These are phyloP conservation scores for Hipposideros larvatus DNA, from an alignment of 2,797 vertebrate genomes.

Conservation along the genomic window DNA sequence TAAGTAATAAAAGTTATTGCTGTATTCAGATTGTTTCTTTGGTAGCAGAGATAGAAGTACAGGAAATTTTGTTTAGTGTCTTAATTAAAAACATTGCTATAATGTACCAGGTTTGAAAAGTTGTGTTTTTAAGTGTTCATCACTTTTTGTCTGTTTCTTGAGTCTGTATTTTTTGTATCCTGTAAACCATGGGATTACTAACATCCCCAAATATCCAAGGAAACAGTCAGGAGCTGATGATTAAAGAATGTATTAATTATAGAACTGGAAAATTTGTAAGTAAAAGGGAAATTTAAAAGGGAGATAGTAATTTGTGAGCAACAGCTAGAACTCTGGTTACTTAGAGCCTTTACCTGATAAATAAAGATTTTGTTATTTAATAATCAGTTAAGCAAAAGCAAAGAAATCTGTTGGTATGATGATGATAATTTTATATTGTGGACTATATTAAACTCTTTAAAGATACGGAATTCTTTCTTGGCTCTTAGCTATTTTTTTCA, in stretches of 20 bases:
- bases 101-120: neutral
- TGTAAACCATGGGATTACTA: neutral
- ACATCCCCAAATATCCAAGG: neutral
- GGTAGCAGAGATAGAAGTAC: neutral
- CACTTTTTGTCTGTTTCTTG: neutral
- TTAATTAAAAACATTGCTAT: constrained; percentile 36
- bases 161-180: neutral
- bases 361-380: constrained; percentile 50
- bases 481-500: constrained; percentile 13
- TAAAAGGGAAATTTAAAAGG: constrained; percentile 48
- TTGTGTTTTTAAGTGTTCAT: constrained; percentile 5
- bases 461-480: neutral
- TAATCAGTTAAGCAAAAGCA: neutral
- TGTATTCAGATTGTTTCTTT: constrained; percentile 52
- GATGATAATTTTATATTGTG: neutral
- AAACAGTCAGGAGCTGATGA: neutral
- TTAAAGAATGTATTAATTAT: constrained; percentile 21
- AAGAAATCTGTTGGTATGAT: neutral
- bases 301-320: constrained; percentile 31
- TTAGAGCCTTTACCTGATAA: constrained; percentile 46
- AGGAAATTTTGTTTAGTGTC: constrained; percentile 7
- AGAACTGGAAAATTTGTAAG: constrained; percentile 24
- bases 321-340: neutral
- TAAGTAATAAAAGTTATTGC: constrained; percentile 11
- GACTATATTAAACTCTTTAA: constrained; percentile 34